A percentile compares a stretch with the other conserved stretches of the same genome.
phyloP scores from a whole-genome alignment of 2,113 vertebrate species.

The Callionymus lyra region DNA sequence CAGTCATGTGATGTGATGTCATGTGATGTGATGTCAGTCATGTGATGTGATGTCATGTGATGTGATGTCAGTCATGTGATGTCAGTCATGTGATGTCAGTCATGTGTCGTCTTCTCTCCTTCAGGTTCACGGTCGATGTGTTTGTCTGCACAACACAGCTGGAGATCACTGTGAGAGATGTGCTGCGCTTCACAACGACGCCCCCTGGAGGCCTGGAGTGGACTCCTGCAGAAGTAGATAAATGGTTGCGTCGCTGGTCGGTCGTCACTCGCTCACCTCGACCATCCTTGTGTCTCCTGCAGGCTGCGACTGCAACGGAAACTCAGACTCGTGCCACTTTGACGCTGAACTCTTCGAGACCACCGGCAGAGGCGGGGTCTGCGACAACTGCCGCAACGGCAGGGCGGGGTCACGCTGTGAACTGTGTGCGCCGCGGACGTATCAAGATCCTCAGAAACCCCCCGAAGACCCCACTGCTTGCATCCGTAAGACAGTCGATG shows the following conservation, averaged over 20 bases:
- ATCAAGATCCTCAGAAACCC: constrained; percentile 62
- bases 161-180: constrained; percentile 79
- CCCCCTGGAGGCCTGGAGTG: constrained; percentile 78
- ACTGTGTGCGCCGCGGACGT: constrained; percentile 67
- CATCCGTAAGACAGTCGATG: constrained; percentile 59
- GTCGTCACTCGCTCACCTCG: too few relatives aligned
- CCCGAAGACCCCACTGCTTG: constrained; percentile 61
- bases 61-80: too few relatives aligned
- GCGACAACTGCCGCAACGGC: constrained; percentile 73
- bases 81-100: too few relatives aligned
- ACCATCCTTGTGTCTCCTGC: constrained; percentile 2
- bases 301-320: constrained; percentile 79
- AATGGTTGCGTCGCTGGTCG: too few relatives aligned
- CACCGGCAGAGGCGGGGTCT: constrained; percentile 72
- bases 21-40: too few relatives aligned
- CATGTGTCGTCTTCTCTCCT: constrained; percentile 2
- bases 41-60: too few relatives aligned
- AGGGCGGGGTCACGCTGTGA: constrained; percentile 76
- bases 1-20: too few relatives aligned
- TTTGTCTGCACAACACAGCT: constrained; percentile 78
- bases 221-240: constrained; percentile 71
- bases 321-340: constrained; percentile 78
- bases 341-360: constrained; percentile 52
- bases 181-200: constrained; percentile 77
- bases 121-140: constrained; percentile 75